Percentiles rank a stretch among this genome's conserved stretches.
phyloP scores from a whole-genome alignment of 2,888 invertebrate species.

The Odontocerum albicorne region DNA sequence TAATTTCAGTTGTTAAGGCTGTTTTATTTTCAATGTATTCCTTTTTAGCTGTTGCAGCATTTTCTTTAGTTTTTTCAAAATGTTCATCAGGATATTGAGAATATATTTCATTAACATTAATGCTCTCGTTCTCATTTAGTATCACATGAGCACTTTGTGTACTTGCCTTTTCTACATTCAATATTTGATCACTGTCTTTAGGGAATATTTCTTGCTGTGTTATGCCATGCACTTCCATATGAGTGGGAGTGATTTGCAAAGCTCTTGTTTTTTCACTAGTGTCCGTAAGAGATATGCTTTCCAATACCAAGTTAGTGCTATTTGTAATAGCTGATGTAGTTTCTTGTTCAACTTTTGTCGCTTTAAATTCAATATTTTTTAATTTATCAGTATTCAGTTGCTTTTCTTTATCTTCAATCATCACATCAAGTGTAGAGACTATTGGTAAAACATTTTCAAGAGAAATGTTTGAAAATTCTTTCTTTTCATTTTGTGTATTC shows the following conservation, averaged over 20 bases:
- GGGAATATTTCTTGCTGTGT: conserved; percentile 2
- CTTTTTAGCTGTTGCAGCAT: conserved; percentile 36
- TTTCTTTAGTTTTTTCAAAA: conserved; percentile 12
- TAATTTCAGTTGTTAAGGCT: not conserved
- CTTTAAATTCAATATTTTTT: no score
- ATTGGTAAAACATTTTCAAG: conserved; percentile 47
- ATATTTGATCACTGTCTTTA: not conserved
- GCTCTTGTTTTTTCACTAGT: conserved; percentile 20
- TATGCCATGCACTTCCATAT: conserved; percentile 2
- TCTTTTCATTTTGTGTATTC: conserved; percentile 37
- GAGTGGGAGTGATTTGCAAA: conserved; percentile 13
- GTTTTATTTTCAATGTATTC: conserved; percentile 24
- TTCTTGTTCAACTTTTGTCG: conserved; percentile 44
- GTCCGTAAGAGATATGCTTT: conserved; percentile 42
- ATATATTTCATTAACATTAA: conserved; percentile 9
- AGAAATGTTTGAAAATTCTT: conserved; percentile 48
- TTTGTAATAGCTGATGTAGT: conserved; percentile 46
- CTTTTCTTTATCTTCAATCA: conserved; percentile 48
- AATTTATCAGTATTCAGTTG: no score
- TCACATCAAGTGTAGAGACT: conserved; percentile 46
- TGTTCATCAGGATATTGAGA: conserved; percentile 27
- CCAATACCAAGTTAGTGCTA: conserved; percentile 46
- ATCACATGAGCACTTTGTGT: conserved; percentile 1
- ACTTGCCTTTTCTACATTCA: not conserved
- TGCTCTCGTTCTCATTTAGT: conserved; percentile 8